Percentiles rank a stretch among this genome's conserved stretches.
Conservation (phyloP, 2,888 invertebrate species). For the Agapostemon virescens region DNA sequence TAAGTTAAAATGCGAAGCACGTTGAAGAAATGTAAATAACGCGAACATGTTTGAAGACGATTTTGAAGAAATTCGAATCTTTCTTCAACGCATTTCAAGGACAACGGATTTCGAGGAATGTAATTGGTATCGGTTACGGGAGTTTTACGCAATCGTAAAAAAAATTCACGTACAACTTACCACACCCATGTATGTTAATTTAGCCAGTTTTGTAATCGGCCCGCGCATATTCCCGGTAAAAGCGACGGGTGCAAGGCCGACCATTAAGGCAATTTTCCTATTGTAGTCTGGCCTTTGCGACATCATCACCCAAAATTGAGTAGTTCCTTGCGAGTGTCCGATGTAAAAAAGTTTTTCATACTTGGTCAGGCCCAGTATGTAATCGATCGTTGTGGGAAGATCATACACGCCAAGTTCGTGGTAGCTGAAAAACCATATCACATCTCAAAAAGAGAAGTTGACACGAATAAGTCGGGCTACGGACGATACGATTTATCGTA, state of each 20-base stretch:
- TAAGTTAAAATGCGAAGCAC: not conserved
- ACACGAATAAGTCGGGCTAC: not conserved
- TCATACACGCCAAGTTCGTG: conserved; percentile 82
- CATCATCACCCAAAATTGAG: conserved; percentile 78
- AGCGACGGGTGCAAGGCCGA: conserved; percentile 78
- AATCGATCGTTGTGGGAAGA: conserved; percentile 82
- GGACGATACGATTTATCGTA: too few species aligned
- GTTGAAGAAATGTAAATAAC: not conserved
- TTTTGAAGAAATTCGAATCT: not conserved
- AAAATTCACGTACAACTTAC: conserved; percentile 65
- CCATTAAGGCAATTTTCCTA: conserved; percentile 73
- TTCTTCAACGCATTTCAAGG: not conserved
- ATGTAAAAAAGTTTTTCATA: conserved; percentile 81
- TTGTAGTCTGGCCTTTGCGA: conserved; percentile 77
- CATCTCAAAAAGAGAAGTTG: not conserved
- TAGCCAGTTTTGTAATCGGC: conserved; percentile 75
- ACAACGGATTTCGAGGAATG: not conserved
- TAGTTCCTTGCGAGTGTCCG: conserved; percentile 83
- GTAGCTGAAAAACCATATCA: conserved; percentile 67
- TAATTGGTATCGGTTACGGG: not conserved
- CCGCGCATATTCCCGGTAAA: conserved; percentile 77
- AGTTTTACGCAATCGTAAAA: not conserved
- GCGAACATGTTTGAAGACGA: not conserved
- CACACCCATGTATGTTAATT: conserved; percentile 77
- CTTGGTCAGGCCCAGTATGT: conserved; percentile 79